These are phyloP conservation scores for Physella acuta DNA, from an alignment of 1,140 invertebrate genomes.

Conservation along the genomic window DNA sequence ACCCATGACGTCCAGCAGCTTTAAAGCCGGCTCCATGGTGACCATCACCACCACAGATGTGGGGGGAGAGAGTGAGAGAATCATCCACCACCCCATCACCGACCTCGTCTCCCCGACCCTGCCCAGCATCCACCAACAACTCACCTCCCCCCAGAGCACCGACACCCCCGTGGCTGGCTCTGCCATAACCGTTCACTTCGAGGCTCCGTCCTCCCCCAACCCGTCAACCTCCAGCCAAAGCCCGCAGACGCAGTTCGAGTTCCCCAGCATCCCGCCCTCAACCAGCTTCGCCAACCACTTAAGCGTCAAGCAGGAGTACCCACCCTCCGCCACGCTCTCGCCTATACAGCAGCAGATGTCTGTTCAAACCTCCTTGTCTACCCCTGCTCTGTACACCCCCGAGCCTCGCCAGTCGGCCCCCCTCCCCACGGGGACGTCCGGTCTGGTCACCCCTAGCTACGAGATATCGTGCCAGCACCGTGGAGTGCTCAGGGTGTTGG, in stretches of 20 bases:
- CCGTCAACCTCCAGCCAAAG: conserved; percentile 51
- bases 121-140: neutral
- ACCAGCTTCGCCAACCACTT: conserved; percentile 29
- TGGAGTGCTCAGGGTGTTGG: conserved; percentile 53
- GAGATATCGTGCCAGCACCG: conserved; percentile 53
- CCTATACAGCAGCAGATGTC: conserved; percentile 14
- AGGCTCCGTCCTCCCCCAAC: conserved; percentile 50
- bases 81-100: conserved; percentile 23
- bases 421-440: neutral
- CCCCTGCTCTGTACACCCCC: conserved; percentile 30
- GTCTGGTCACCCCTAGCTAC: conserved; percentile 22
- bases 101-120: conserved; percentile 7
- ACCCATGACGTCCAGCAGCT: neutral
- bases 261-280: conserved; percentile 34
- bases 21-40: conserved; percentile 37
- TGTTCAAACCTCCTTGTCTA: conserved; percentile 9
- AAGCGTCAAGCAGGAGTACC: conserved; percentile 11
- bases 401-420: conserved; percentile 15
- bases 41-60: conserved; percentile 51
- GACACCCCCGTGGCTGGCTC: conserved; percentile 35
- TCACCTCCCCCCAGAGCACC: conserved; percentile 25
- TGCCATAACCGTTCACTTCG: conserved; percentile 55
- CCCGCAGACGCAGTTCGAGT: conserved; percentile 47
- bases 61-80: conserved; percentile 21
- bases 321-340: conserved; percentile 22